Evolutionary conservation across 1,140 invertebrate species (phyloP).

Genomic region (Leptinotarsa texana): DNA sequence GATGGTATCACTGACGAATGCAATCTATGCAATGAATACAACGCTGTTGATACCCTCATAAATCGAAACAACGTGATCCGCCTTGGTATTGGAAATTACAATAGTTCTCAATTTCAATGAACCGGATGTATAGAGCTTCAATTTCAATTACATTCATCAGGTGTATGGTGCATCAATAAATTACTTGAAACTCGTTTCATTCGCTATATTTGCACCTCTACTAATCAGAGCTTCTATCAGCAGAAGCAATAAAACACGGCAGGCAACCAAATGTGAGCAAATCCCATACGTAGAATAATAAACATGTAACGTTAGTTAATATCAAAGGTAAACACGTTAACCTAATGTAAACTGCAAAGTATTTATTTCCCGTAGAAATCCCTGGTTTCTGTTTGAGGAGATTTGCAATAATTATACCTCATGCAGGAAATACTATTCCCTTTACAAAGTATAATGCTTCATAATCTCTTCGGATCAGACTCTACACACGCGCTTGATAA

Average conservation of each 20-base stretch:
- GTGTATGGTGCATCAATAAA: too few species aligned
- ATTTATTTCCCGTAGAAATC: conserved; percentile 11
- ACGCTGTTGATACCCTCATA: too few species aligned
- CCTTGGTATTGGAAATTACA: too few species aligned
- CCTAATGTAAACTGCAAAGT: conserved; percentile 15
- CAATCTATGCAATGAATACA: too few species aligned
- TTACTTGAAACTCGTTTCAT: too few species aligned
- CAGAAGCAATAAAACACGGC: not conserved
- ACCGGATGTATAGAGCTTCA: too few species aligned
- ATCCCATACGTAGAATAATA: conserved; percentile 14
- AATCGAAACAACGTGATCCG: too few species aligned
- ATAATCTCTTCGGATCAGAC: not conserved
- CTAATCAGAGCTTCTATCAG: not conserved
- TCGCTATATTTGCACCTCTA: too few species aligned
- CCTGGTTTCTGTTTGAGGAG: not conserved
- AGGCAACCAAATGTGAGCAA: not conserved
- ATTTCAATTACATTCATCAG: too few species aligned
- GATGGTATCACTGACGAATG: too few species aligned
- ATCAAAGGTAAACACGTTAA: conserved; percentile 16
- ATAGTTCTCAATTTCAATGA: too few species aligned
- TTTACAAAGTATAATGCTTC: not conserved
- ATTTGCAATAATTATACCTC: conserved; percentile 4
- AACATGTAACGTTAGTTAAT: conserved; percentile 10
- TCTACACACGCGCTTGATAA: not conserved
- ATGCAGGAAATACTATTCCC: conserved; percentile 5